A percentile compares a stretch with the other conserved stretches of the same genome.
Conservation (phyloP, 2,888 invertebrate genomes). For the Chymomyza fuscimana region DNA sequence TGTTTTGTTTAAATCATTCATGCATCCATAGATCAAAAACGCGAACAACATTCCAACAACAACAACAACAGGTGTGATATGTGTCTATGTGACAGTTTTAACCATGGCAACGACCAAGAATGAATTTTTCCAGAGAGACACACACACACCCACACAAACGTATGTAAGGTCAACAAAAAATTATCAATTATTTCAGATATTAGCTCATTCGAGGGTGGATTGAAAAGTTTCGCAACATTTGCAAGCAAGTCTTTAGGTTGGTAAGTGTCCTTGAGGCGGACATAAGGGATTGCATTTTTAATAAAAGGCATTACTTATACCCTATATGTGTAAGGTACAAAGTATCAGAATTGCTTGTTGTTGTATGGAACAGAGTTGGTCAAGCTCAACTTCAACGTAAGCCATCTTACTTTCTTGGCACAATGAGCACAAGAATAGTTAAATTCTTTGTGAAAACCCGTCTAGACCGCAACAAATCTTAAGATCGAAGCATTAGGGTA, state of each 20-base stretch:
- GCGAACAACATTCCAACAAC: slow-evolving; percentile 40
- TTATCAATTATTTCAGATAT: not conserved
- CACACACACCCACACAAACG: not conserved
- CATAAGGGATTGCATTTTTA: too few species aligned
- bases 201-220: not conserved
- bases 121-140: not conserved
- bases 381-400: too few species aligned
- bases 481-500: too few species aligned
- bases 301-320: too few species aligned
- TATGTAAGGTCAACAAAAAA: not conserved
- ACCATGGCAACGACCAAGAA: slow-evolving; percentile 35
- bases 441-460: too few species aligned
- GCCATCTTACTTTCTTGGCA: too few species aligned
- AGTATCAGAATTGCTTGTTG: too few species aligned
- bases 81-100: slow-evolving; percentile 8
- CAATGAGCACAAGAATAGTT: too few species aligned
- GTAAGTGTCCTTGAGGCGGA: too few species aligned
- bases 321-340: too few species aligned
- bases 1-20: slow-evolving; percentile 62
- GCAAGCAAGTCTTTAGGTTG: not conserved
- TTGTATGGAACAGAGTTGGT: too few species aligned
- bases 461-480: too few species aligned
- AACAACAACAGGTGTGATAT: slow-evolving; percentile 13
- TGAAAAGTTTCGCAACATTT: not conserved
- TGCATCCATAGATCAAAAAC: slow-evolving; percentile 66